Base-by-base conservation (phyloP, 2,888 invertebrate genomes). In the Anodontia alba region DNA sequence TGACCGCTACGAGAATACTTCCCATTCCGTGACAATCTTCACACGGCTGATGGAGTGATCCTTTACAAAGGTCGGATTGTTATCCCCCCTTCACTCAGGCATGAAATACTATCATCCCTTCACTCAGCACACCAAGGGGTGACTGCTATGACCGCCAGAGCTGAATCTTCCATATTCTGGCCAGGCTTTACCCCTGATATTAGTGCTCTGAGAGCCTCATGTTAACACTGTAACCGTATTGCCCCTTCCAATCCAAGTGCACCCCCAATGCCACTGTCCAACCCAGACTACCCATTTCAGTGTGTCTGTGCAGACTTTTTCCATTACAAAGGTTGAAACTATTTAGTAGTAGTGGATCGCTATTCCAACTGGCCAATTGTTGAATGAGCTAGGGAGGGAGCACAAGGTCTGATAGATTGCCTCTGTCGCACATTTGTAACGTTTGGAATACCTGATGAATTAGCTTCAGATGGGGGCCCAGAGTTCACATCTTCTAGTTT, bases 41-140 rank as follows among this genome's bases (percentile, higher is more conserved):
- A 26, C n/a, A 67, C 69, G 7, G 71, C 71, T 42, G 78, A 78
- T 73, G 68, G 73, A 23, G 78, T 73, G 5, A 46, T 78, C 26
- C 72, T 78, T 10, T 84, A 85, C 71, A 87, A 84, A 23, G 87
- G 88, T 51, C 74, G 87, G 12, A 33, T 90, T 31, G 81, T 90
- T 1, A 87, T 90, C 1, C 90, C 88, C 0, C 83, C 84, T 10
- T 72, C 82, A 1, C 88, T 90, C 12, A 57, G 87, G n/a, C 17
- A 57, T 1, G 77, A 80, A 12, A 62, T 88, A 0, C 70, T 90
- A 3, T 36, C 10, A 1, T 69, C 84, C 0, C 78, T 90, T 0
- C 88, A 90, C 57, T 77, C 90, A 20, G 91, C 88, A 20, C 90
- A 90, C 66, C 90, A 89, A 77, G 90, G 90, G 15, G 79, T 84